Conservation (phyloP, 2,888 invertebrate species). For the Rugalucina vietnamica region DNA sequence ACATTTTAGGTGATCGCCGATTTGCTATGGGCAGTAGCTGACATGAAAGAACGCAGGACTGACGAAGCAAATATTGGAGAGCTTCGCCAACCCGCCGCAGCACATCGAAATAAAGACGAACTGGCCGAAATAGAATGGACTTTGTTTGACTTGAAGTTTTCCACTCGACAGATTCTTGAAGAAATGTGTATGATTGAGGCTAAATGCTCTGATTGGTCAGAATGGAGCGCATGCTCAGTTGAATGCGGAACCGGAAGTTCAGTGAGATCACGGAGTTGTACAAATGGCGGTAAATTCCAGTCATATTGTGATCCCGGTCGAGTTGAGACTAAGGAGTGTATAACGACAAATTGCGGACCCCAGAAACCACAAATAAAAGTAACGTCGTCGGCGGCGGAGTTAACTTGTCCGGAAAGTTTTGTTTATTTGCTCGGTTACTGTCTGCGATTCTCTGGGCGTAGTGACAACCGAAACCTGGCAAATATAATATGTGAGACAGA, state of each 20-base stretch:
- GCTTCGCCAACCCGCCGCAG: background rate
- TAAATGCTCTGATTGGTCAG: conserved; percentile 42
- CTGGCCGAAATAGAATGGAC: conserved; percentile 56
- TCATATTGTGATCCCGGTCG: conserved; percentile 44
- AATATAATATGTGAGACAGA: conserved; percentile 51
- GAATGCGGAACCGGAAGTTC: conserved; percentile 39
- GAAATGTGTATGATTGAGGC: conserved; percentile 37
- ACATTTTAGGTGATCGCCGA: too few relatives aligned
- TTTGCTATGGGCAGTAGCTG: background rate
- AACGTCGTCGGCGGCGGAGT: too few relatives aligned
- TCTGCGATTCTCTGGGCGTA: conserved; percentile 53
- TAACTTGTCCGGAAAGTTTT: conserved; percentile 47
- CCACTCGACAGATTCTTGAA: conserved; percentile 35
- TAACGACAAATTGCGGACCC: too few relatives aligned
- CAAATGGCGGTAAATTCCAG: conserved; percentile 28
- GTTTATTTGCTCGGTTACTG: conserved; percentile 46
- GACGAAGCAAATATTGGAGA: background rate
- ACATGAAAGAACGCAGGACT: background rate
- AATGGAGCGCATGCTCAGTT: conserved; percentile 40
- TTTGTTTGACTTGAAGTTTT: conserved; percentile 47
- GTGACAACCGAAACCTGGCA: conserved; percentile 38
- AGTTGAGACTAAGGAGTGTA: conserved; percentile 36
- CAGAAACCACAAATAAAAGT: too few relatives aligned
- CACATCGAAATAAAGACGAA: too few relatives aligned
- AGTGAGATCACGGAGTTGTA: conserved; percentile 41